Conservation (phyloP, 2,888 invertebrate genomes). For the Eulithis prunata region DNA sequence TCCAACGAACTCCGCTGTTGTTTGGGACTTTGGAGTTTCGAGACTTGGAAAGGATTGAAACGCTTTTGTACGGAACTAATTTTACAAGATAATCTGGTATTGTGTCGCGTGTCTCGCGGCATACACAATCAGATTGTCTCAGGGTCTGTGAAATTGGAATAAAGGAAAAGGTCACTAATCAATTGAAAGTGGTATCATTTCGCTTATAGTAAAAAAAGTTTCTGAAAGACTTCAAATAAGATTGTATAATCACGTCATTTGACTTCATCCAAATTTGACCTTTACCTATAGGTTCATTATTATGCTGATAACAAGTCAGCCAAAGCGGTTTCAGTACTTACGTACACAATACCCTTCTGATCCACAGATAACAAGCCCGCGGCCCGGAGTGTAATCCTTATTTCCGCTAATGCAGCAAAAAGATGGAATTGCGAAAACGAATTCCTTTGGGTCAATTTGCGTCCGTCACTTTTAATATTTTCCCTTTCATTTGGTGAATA, state of each 20-base stretch:
- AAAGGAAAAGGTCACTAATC: background rate
- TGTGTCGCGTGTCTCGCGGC: background rate
- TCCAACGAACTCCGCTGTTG: constrained; percentile 65
- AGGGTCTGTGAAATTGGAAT: background rate
- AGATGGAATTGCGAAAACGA: constrained; percentile 23
- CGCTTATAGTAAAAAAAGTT: too few species aligned
- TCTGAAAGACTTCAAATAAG: too few species aligned
- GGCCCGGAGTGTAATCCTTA: constrained; percentile 34
- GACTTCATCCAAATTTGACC: too few species aligned
- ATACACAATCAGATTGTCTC: background rate
- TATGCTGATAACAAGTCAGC: background rate
- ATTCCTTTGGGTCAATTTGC: constrained; percentile 25
- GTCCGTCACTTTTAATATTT: constrained; percentile 24
- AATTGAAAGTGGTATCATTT: background rate
- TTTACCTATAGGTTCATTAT: too few species aligned
- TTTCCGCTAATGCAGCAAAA: constrained; percentile 43
- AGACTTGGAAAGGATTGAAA: constrained; percentile 62
- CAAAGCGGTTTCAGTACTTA: constrained; percentile 13
- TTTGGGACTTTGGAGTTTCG: constrained; percentile 56
- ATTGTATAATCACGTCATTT: too few species aligned
- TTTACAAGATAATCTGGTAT: constrained; percentile 15
- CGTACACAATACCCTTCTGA: constrained; percentile 17
- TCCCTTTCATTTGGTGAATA: constrained; percentile 11
- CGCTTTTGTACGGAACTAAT: constrained; percentile 49
- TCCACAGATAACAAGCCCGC: constrained; percentile 25